Evolutionary conservation across 2,797 vertebrate species (phyloP).

Genomic region (Sebastiscus tertius): DNA sequence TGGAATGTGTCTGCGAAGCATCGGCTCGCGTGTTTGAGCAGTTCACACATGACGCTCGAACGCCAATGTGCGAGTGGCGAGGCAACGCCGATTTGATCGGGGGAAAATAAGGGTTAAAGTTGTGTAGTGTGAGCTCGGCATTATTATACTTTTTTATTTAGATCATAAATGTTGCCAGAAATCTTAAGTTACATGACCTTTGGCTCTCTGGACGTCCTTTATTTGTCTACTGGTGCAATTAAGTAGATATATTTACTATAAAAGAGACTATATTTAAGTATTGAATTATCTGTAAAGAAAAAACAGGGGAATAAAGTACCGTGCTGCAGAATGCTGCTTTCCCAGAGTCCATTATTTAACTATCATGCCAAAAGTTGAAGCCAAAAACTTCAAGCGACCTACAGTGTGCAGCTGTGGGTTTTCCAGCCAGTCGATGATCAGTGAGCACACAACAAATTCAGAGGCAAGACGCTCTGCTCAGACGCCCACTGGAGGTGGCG

Average conservation of each 20-base stretch:
- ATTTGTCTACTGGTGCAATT: conserved; percentile 4
- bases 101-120: no score
- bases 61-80: no score
- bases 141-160: not conserved
- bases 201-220: conserved; percentile 6
- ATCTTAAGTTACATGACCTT: not conserved
- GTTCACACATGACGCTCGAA: no score
- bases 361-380: conserved; percentile 36
- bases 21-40: no score
- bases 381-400: conserved; percentile 14
- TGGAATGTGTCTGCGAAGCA: no score
- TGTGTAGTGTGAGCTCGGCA: no score
- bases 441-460: conserved; percentile 23
- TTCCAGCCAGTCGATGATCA: conserved; percentile 43
- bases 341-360: conserved; percentile 14
- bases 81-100: no score
- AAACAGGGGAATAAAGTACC: conserved; percentile 10
- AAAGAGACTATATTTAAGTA: conserved; percentile 16
- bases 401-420: conserved; percentile 22
- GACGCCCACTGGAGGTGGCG: conserved; percentile 31
- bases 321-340: conserved; percentile 32
- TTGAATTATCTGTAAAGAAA: conserved; percentile 10
- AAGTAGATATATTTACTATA: conserved; percentile 21
- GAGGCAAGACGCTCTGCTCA: conserved; percentile 14
- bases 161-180: not conserved